These are phyloP conservation scores for Chromobotia macracanthus DNA, from an alignment of 2,797 vertebrate genomes.

Conservation along the genomic window DNA sequence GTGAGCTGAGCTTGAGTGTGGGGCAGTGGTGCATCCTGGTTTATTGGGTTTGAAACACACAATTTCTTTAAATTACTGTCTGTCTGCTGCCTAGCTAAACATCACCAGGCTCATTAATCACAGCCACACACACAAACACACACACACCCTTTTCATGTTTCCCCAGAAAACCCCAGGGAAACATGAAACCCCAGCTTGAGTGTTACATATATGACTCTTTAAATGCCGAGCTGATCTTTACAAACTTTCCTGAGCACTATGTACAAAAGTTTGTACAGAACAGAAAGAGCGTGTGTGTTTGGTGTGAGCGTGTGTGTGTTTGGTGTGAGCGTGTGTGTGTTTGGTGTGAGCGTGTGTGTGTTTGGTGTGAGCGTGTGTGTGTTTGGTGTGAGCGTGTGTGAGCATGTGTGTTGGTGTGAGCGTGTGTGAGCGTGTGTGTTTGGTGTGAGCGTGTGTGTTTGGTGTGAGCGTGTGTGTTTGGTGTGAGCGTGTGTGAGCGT, in stretches of 20 bases:
- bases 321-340: not conserved
- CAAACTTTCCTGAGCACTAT: constrained; percentile 75
- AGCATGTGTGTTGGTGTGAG: not conserved
- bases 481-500: no score
- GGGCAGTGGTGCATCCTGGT: constrained; percentile 17
- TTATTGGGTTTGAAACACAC: constrained; percentile 63
- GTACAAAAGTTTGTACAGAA: not conserved
- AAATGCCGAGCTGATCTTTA: constrained; percentile 66
- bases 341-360: not conserved
- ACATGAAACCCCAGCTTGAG: no score
- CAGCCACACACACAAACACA: constrained; percentile 64
- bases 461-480: not conserved
- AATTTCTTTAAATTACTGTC: constrained; percentile 85
- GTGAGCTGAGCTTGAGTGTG: not conserved
- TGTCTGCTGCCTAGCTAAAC: constrained; percentile 81
- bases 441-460: no score
- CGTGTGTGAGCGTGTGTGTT: constrained; percentile 19
- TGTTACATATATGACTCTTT: constrained; percentile 11
- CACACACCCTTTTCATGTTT: constrained; percentile 47
- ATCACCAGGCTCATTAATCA: constrained; percentile 83
- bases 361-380: no score
- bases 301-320: not conserved
- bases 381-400: no score
- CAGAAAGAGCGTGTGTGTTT: not conserved
- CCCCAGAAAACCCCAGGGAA: no score